These are phyloP conservation scores for Tholera decimalis DNA, from an alignment of 2,888 invertebrate genomes.

Conservation along the genomic window DNA sequence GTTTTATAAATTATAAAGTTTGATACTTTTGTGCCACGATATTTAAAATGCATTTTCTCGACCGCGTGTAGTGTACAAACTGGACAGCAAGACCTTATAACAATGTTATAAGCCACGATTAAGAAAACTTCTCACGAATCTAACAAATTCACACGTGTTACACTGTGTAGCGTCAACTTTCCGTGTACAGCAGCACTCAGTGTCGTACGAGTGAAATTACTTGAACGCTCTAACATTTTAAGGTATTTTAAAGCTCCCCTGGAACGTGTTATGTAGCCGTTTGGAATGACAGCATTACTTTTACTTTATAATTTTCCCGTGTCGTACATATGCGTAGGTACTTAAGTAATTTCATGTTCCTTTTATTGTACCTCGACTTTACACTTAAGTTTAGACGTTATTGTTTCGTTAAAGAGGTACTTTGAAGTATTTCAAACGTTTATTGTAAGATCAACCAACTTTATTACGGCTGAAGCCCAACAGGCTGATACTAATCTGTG, in stretches of 20 bases:
- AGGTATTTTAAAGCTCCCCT: slow-evolving; percentile 75
- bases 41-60: slow-evolving; percentile 1
- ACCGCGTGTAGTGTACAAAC: slow-evolving; percentile 7
- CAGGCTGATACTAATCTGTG: slow-evolving; percentile 51
- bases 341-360: slow-evolving; percentile 45
- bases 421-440: slow-evolving; percentile 48
- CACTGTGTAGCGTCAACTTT: slow-evolving; percentile 68
- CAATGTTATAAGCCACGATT: slow-evolving; percentile 15
- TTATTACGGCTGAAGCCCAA: slow-evolving; percentile 43
- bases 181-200: slow-evolving; percentile 61
- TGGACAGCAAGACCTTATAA: neutral
- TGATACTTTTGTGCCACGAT: neutral
- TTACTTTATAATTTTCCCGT: slow-evolving; percentile 71
- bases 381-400: slow-evolving; percentile 41
- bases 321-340: slow-evolving; percentile 52
- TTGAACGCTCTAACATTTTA: slow-evolving; percentile 74
- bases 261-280: slow-evolving; percentile 76
- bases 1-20: neutral
- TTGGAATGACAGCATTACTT: slow-evolving; percentile 75
- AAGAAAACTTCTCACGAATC: slow-evolving; percentile 38
- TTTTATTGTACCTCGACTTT: slow-evolving; percentile 55
- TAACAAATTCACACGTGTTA: slow-evolving; percentile 65
- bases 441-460: slow-evolving; percentile 52
- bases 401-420: slow-evolving; percentile 52
- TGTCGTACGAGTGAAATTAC: slow-evolving; percentile 74